Conservation (phyloP, 2,797 vertebrate species). For the Phalanger gymnotis region DNA sequence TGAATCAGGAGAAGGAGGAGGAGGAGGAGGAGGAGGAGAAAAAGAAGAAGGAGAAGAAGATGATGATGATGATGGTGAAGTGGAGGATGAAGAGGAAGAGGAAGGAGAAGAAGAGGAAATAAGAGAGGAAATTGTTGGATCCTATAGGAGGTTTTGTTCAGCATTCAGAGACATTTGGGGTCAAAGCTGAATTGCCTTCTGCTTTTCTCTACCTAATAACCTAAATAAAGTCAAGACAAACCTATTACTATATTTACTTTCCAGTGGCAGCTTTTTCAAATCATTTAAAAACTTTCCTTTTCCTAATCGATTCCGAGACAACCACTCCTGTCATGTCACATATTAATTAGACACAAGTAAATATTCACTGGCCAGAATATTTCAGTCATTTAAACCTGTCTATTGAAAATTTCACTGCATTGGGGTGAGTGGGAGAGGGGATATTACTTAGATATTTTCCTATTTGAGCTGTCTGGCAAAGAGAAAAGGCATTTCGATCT, state of each 20-base stretch:
- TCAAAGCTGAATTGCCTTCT: slow-evolving; percentile 75
- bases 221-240: slow-evolving; percentile 73
- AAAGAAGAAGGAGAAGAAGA: no score
- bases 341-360: slow-evolving; percentile 49
- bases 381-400: slow-evolving; percentile 2
- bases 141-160: slow-evolving; percentile 79
- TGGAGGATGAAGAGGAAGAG: no score
- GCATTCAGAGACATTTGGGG: slow-evolving; percentile 75
- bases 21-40: no score
- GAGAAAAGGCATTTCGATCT: not conserved
- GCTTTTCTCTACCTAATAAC: slow-evolving; percentile 66
- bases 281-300: slow-evolving; percentile 51
- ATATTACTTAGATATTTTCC: not conserved
- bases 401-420: not conserved
- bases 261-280: slow-evolving; percentile 55
- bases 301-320: slow-evolving; percentile 56
- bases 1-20: no score
- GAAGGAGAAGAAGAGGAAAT: no score
- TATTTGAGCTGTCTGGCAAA: slow-evolving; percentile 24
- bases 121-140: no score
- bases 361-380: slow-evolving; percentile 14
- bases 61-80: no score
- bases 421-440: not conserved
- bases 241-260: slow-evolving; percentile 65
- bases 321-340: slow-evolving; percentile 11